Percentiles rank a stretch among this genome's conserved stretches.
Evolutionary conservation across 2,797 vertebrate genomes (phyloP).

Genomic region (Philypnodon macrostomus): DNA sequence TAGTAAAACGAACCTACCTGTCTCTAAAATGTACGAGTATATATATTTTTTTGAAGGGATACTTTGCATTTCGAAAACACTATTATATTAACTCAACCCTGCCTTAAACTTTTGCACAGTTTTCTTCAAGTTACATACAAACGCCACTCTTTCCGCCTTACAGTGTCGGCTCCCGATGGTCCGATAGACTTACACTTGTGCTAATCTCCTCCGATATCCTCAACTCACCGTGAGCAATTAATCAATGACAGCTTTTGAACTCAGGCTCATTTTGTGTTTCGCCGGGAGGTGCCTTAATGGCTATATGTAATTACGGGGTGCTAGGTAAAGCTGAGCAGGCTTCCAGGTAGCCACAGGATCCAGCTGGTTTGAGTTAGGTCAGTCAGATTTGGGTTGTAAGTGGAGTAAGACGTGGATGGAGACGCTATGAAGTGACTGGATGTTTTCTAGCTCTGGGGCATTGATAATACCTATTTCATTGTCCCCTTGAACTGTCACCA

Average conservation of each 20-base stretch:
- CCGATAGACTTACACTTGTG: constrained; percentile 54
- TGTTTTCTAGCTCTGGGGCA: constrained; percentile 35
- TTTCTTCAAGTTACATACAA: constrained; percentile 29
- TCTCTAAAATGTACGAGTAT: no score
- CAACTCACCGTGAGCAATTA: constrained; percentile 61
- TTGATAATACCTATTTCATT: no score
- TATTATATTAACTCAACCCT: constrained; percentile 24
- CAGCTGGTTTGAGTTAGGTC: constrained; percentile 70
- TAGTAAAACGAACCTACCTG: no score
- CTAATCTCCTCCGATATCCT: constrained; percentile 49
- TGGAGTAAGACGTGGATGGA: constrained; percentile 30
- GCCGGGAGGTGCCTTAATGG: constrained; percentile 56
- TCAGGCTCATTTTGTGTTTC: constrained; percentile 65
- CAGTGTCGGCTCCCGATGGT: constrained; percentile 39
- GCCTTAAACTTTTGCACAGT: constrained; percentile 19
- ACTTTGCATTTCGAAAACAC: no score
- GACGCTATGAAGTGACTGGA: constrained; percentile 30
- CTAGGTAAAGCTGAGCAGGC: constrained; percentile 70
- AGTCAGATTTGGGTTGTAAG: constrained; percentile 32
- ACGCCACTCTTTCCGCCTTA: constrained; percentile 12
- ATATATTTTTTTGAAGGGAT: no score
- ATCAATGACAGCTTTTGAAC: constrained; percentile 65
- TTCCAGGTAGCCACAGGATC: constrained; percentile 52
- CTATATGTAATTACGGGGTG: constrained; percentile 68
- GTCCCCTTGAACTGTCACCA: no score